Conservation (phyloP, 2,888 invertebrate genomes). For the Cerastis rubricosa region DNA sequence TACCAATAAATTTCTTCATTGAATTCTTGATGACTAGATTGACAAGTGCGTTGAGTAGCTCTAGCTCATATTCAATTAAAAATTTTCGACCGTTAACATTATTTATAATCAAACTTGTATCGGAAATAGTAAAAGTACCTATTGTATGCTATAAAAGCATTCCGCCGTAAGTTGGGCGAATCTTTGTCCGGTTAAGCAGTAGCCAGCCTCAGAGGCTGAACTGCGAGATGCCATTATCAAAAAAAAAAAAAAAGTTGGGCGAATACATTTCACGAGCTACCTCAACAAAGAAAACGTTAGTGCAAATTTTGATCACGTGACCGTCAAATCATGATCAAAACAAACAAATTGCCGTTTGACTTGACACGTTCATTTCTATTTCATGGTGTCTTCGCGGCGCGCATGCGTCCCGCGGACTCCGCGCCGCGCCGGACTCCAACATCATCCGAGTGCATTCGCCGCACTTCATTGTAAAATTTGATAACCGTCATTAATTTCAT, state of each 20-base stretch:
- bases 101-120: background rate
- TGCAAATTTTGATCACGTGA: background rate
- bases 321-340: background rate
- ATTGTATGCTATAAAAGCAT: background rate
- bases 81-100: background rate
- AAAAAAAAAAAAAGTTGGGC: no score
- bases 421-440: background rate
- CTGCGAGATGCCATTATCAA: no score
- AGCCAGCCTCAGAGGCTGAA: no score
- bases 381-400: background rate
- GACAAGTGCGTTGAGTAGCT: no score
- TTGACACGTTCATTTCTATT: background rate
- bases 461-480: background rate
- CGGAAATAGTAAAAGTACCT: background rate
- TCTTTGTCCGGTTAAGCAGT: no score
- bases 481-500: slow-evolving; percentile 10
- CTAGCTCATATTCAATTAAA: background rate
- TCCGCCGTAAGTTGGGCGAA: no score
- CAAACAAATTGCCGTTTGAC: slow-evolving; percentile 6
- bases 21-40: background rate
- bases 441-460: slow-evolving; percentile 23
- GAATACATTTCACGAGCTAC: background rate
- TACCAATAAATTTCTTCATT: background rate
- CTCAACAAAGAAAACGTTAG: background rate
- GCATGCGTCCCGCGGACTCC: slow-evolving; percentile 14